phyloP scores from a whole-genome alignment of 2,888 invertebrate species.

The Keiferia lycopersicella region DNA sequence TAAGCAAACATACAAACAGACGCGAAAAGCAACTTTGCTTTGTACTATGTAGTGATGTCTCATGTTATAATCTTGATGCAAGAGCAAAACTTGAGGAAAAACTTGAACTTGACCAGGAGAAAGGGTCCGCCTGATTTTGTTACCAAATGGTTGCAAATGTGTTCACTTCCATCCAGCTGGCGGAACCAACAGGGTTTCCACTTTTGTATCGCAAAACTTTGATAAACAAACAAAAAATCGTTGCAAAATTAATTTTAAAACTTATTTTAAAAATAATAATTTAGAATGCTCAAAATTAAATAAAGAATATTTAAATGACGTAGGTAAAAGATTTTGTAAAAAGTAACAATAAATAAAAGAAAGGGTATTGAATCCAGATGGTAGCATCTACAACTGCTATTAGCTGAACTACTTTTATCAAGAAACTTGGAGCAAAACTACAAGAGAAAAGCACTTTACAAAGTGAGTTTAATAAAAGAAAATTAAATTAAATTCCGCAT shows the following conservation, averaged over 20 bases:
- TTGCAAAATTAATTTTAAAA: no score
- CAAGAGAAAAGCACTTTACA: not conserved
- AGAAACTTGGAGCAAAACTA: not conserved
- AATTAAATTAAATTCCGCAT: not conserved
- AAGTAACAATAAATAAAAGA: not conserved
- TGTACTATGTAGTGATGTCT: no score
- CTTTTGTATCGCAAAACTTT: not conserved
- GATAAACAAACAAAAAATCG: no score
- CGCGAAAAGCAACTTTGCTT: no score
- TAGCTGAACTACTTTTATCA: not conserved
- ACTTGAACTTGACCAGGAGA: not conserved
- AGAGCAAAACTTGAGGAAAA: not conserved
- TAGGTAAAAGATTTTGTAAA: not conserved
- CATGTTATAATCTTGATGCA: not conserved
- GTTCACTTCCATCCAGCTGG: not conserved
- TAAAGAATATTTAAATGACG: not conserved
- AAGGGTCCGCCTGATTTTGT: not conserved
- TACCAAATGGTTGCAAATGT: not conserved
- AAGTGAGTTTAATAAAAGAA: not conserved
- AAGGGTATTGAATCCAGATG: no score
- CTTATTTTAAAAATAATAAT: no score
- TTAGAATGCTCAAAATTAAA: no score
- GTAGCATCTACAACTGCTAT: no score
- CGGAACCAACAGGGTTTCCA: not conserved
- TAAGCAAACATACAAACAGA: no score